Conservation (phyloP, 2,113 vertebrate genomes). For the Amphilophus citrinellus region DNA sequence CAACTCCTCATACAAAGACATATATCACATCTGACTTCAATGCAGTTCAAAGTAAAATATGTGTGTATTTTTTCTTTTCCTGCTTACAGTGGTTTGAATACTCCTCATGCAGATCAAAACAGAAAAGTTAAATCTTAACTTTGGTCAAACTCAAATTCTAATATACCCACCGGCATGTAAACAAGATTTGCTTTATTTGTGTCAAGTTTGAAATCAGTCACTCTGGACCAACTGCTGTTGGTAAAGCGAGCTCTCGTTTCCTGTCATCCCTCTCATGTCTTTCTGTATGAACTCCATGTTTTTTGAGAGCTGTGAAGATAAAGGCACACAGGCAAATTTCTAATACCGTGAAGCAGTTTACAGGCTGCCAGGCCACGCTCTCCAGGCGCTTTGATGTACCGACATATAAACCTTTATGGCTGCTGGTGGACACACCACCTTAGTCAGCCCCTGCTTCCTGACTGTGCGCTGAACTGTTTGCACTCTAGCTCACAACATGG, state of each 20-base stretch:
- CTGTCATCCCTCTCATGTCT: slow-evolving; percentile 46
- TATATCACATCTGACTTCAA: slow-evolving; percentile 61
- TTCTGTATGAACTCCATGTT: slow-evolving; percentile 58
- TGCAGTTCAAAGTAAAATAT: slow-evolving; percentile 69
- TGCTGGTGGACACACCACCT: slow-evolving; percentile 54
- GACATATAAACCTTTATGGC: slow-evolving; percentile 65
- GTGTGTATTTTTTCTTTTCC: not conserved
- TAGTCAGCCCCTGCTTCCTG: slow-evolving; percentile 33
- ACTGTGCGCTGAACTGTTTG: slow-evolving; percentile 58
- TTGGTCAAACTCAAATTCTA: slow-evolving; percentile 60
- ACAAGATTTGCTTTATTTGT: slow-evolving; percentile 65
- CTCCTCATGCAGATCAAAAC: slow-evolving; percentile 64
- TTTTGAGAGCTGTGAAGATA: slow-evolving; percentile 73
- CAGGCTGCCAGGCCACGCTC: slow-evolving; percentile 57
- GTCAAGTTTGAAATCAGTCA: slow-evolving; percentile 39
- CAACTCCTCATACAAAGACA: slow-evolving; percentile 61
- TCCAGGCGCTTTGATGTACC: slow-evolving; percentile 76
- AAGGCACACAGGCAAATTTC: slow-evolving; percentile 68
- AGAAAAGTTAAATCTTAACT: slow-evolving; percentile 67
- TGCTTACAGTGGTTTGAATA: slow-evolving; percentile 52
- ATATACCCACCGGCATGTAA: slow-evolving; percentile 57
- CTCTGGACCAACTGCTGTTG: slow-evolving; percentile 24
- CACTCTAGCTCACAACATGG: slow-evolving; percentile 57
- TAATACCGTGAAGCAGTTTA: slow-evolving; percentile 74
- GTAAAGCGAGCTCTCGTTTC: slow-evolving; percentile 35